Percentiles rank a stretch among this genome's conserved stretches.
These are phyloP conservation scores for Erannis defoliaria DNA, from an alignment of 2,888 invertebrate genomes.

Conservation along the genomic window DNA sequence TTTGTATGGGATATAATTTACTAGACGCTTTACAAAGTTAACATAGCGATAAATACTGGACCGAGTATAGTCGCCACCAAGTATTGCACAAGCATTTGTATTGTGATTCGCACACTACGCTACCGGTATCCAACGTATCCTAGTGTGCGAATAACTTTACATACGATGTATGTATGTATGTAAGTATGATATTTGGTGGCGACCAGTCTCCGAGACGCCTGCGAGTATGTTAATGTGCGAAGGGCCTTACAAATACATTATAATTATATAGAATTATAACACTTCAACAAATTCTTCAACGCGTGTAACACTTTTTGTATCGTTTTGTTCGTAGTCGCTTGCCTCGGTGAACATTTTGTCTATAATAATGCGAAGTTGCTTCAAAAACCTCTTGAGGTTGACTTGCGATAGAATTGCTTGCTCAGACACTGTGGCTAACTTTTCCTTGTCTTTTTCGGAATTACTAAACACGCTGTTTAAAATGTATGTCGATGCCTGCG, in stretches of 20 bases:
- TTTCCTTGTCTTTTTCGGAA: constrained; percentile 88
- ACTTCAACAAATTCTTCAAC: constrained; percentile 80
- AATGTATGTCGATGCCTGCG: constrained; percentile 88
- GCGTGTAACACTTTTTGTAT: constrained; percentile 57
- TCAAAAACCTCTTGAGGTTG: constrained; percentile 77
- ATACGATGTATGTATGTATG: too few species aligned
- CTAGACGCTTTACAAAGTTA: too few species aligned
- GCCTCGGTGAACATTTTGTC: constrained; percentile 69
- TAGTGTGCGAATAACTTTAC: too few species aligned
- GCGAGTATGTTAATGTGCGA: too few species aligned
- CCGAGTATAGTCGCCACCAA: too few species aligned
- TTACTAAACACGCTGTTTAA: constrained; percentile 88
- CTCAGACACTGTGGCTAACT: constrained; percentile 82
- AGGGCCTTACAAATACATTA: constrained; percentile 1
- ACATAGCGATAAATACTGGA: too few species aligned
- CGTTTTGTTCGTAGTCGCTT: constrained; percentile 45
- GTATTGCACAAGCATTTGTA: too few species aligned
- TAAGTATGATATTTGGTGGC: too few species aligned
- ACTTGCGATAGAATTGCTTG: constrained; percentile 75
- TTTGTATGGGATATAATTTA: too few species aligned
- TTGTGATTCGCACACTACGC: too few species aligned
- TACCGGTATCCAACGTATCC: too few species aligned
- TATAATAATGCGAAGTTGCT: constrained; percentile 72
- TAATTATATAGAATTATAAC: constrained; percentile 63
- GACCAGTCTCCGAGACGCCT: too few species aligned